A percentile compares a stretch with the other conserved stretches of the same genome.
phyloP scores from a whole-genome alignment of 2,888 invertebrate species.

The Ferdinandea cuprea region DNA sequence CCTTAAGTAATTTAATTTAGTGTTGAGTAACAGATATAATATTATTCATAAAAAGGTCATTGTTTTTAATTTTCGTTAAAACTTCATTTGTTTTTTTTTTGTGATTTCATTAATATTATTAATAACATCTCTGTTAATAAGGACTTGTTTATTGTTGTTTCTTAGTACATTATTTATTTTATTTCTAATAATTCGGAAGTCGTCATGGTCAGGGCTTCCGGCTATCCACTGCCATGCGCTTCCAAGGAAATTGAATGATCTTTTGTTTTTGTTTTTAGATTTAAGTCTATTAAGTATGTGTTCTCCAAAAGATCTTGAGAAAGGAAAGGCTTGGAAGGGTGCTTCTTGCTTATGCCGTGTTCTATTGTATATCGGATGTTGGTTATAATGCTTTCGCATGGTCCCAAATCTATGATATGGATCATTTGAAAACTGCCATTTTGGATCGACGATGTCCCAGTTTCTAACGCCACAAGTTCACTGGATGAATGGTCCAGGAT shows the following conservation, averaged over 20 bases:
- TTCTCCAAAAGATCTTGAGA: slow-evolving; percentile 9
- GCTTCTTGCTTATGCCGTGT: not conserved
- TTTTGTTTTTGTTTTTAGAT: slow-evolving; percentile 2
- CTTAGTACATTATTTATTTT: slow-evolving; percentile 13
- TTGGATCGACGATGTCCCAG: slow-evolving; percentile 24
- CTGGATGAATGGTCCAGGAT: slow-evolving; percentile 43
- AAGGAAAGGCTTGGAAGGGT: slow-evolving; percentile 9
- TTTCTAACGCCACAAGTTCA: slow-evolving; percentile 20
- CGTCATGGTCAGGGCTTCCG: slow-evolving; percentile 7
- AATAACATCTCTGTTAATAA: slow-evolving; percentile 25
- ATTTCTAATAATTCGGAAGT: not conserved
- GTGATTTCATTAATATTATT: slow-evolving; percentile 12
- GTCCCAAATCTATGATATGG: slow-evolving; percentile 20
- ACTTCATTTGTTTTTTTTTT: not conserved
- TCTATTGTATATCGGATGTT: not conserved
- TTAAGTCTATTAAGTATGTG: slow-evolving; percentile 6
- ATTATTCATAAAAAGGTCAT: slow-evolving; percentile 1
- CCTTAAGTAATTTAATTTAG: slow-evolving; percentile 9
- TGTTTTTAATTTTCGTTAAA: not conserved
- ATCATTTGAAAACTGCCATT: slow-evolving; percentile 46
- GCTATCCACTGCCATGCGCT: slow-evolving; percentile 13
- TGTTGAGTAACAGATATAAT: slow-evolving; percentile 10
- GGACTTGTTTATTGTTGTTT: slow-evolving; percentile 12
- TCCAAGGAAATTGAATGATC: slow-evolving; percentile 14
- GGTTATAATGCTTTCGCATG: slow-evolving; percentile 1